Base-by-base conservation (phyloP, 2,888 invertebrate species). In the Conus canariensis region DNA sequence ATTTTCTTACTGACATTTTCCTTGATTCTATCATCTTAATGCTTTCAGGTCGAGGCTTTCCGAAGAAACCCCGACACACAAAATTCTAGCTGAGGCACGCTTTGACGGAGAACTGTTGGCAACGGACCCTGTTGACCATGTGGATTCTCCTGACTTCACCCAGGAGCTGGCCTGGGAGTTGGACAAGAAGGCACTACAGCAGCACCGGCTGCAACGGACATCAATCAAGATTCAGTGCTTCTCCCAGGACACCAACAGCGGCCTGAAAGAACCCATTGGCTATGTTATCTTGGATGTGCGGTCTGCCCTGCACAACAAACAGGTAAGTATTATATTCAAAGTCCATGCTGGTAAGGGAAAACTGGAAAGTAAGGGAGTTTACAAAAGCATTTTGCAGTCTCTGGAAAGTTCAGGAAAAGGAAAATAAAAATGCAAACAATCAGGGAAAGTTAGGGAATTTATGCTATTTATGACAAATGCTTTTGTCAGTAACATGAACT, bases 121-220 rank as follows among this genome's bases (percentile, higher is more conserved):
- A 1, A 96, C 96, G 56, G 96, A 97, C 92, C 96, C 96, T 45
- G 95, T 96, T 7, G 94, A 95, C 59, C 96, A 96, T 93, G 92
- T 94, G 9, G 96, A 96, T 90, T 92, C 88, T 25, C 96, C 96
- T 58, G 95, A 96, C 90, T 95, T 96, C 90, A 96, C 96, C 22
- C 96, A 96, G 90, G 97, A 97, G 92, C 93, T 97, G 88, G 97
- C 96, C 8, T 97, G 96, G 96, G 96, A 96, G 91, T 93, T 97
- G 83, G 96, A 96, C 92, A 96, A 95, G 91, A 96, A 96, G 91
- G 94, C 94, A 14, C 93, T 97, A 7, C 96, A 96, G 85, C 96
- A 96, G 88, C 96, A 96, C 92, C 92, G 96, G 25, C 45, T 45
- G 83, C 96, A 97, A 91, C 93, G 96, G 74, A 95, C 96, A 0